These are phyloP conservation scores for Cyanocitta stelleri DNA, from an alignment of 2,113 vertebrate genomes.

Conservation along the genomic window DNA sequence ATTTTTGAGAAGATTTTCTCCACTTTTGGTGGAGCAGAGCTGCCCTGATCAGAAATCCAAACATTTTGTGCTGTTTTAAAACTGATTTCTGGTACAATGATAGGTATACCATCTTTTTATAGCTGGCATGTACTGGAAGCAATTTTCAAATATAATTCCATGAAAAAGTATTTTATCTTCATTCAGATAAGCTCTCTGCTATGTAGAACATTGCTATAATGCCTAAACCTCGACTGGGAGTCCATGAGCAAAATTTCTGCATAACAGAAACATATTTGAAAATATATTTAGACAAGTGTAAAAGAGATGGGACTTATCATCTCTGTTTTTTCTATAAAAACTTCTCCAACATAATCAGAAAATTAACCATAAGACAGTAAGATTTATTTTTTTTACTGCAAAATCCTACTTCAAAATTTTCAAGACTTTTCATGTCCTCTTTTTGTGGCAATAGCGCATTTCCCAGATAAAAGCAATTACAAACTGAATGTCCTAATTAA, in stretches of 20 bases:
- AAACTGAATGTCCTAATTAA: background rate
- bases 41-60: background rate
- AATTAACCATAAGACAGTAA: background rate
- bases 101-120: background rate
- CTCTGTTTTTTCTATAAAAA: background rate
- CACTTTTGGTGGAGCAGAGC: background rate
- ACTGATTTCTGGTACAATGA: background rate
- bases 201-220: background rate
- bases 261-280: background rate
- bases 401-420: background rate
- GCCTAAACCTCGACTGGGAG: background rate
- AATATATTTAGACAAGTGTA: background rate
- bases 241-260: conserved; percentile 16
- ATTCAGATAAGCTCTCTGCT: background rate
- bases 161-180: background rate
- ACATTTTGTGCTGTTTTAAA: background rate
- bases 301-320: background rate
- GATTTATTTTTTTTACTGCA: background rate
- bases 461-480: background rate
- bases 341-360: background rate
- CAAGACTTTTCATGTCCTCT: background rate
- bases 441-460: background rate
- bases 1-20: background rate
- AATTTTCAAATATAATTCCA: background rate
- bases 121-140: background rate